phyloP scores from a whole-genome alignment of 2,113 vertebrate species.

The Triplophysa rosa region DNA sequence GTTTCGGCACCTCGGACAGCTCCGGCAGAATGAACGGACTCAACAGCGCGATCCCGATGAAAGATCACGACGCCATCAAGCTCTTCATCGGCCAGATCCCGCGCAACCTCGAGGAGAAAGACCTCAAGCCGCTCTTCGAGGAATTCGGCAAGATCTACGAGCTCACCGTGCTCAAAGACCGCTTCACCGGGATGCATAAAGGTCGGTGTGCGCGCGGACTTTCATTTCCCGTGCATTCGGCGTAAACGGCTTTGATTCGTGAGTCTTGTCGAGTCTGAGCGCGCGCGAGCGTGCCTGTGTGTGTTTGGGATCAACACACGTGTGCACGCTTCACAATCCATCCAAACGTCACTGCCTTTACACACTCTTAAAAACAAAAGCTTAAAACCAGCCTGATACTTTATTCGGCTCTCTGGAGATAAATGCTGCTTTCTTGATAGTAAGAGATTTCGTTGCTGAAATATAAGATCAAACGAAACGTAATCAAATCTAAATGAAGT shows the following conservation, averaged over 20 bases:
- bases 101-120: constrained; percentile 93
- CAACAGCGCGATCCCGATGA: constrained; percentile 91
- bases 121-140: constrained; percentile 98
- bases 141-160: constrained; percentile 99
- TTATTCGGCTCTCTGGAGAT: no score
- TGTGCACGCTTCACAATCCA: neutral
- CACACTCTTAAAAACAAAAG: neutral
- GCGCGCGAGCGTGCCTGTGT: neutral
- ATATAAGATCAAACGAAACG: neutral
- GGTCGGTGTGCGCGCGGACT: constrained; percentile 76
- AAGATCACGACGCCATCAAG: constrained; percentile 99
- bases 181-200: constrained; percentile 99
- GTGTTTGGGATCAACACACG: neutral
- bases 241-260: neutral
- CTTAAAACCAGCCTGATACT: no score
- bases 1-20: constrained; percentile 89
- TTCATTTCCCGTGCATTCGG: neutral
- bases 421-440: no score
- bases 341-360: neutral
- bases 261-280: neutral
- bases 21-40: constrained; percentile 89
- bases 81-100: constrained; percentile 98
- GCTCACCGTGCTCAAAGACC: constrained; percentile 98
- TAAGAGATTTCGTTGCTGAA: no score
- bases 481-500: neutral